Evolutionary conservation across 2,113 vertebrate genomes (phyloP).

Genomic region (Zosterops pallidus): DNA sequence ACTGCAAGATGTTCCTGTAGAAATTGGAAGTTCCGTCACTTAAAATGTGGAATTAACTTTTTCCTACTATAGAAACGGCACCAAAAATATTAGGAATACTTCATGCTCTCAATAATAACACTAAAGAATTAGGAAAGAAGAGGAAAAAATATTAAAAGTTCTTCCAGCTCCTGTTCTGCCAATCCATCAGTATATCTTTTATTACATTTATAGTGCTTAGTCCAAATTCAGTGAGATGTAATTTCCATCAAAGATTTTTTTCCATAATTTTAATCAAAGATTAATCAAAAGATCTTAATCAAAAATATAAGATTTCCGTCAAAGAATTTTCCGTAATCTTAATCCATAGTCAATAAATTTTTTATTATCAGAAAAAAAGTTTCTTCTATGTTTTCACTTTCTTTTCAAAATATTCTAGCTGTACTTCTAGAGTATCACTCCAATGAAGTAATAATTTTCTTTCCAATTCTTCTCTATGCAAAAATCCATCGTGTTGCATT

Average conservation of each 20-base stretch:
- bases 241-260: not conserved
- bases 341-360: too few relatives aligned
- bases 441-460: not conserved
- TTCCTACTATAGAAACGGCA: not conserved
- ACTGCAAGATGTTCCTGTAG: not conserved
- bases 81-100: not conserved
- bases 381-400: not conserved
- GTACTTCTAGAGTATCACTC: not conserved
- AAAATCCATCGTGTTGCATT: not conserved
- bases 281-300: too few relatives aligned
- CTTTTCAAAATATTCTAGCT: not conserved
- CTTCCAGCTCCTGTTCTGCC: not conserved
- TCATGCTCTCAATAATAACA: not conserved
- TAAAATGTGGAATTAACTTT: not conserved
- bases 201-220: not conserved
- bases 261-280: not conserved
- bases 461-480: not conserved
- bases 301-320: too few relatives aligned
- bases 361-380: not conserved
- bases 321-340: not conserved
- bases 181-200: not conserved
- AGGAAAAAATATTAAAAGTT: not conserved
- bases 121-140: not conserved
- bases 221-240: not conserved
- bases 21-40: not conserved